Evolutionary conservation across 2,797 vertebrate genomes (phyloP).

Genomic region (Gephyroberyx darwinii): DNA sequence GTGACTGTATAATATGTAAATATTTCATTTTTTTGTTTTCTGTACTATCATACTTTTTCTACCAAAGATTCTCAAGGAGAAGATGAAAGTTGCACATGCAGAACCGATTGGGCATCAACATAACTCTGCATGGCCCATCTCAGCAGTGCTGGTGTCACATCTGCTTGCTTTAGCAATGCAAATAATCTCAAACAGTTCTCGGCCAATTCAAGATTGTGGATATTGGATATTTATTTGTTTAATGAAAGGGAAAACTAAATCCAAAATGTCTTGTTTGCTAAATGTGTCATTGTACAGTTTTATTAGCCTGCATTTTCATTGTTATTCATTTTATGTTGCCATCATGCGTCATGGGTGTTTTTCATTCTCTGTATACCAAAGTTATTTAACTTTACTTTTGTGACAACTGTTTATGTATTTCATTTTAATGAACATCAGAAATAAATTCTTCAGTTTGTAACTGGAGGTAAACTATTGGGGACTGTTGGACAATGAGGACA

Average conservation of each 20-base stretch:
- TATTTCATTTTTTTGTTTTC: constrained; percentile 53
- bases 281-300: constrained; percentile 59
- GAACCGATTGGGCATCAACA: constrained; percentile 28
- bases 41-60: constrained; percentile 54
- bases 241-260: constrained; percentile 61
- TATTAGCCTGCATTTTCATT: constrained; percentile 53
- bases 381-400: constrained; percentile 77
- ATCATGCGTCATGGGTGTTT: constrained; percentile 53
- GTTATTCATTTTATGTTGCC: constrained; percentile 47
- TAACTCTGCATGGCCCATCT: constrained; percentile 23
- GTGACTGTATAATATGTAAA: constrained; percentile 66
- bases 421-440: constrained; percentile 63
- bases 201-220: constrained; percentile 54
- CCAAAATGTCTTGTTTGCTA: constrained; percentile 49
- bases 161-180: constrained; percentile 42
- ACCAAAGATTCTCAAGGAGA: constrained; percentile 64
- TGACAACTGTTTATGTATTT: constrained; percentile 69
- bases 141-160: constrained; percentile 23
- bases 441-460: constrained; percentile 72
- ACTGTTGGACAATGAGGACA: background rate
- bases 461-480: constrained; percentile 1
- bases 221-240: constrained; percentile 78
- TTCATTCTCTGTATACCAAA: constrained; percentile 66
- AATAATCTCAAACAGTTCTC: constrained; percentile 21
- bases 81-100: constrained; percentile 47